Evolutionary conservation across 2,797 vertebrate species (phyloP).

Genomic region (Apogon hyalosoma): DNA sequence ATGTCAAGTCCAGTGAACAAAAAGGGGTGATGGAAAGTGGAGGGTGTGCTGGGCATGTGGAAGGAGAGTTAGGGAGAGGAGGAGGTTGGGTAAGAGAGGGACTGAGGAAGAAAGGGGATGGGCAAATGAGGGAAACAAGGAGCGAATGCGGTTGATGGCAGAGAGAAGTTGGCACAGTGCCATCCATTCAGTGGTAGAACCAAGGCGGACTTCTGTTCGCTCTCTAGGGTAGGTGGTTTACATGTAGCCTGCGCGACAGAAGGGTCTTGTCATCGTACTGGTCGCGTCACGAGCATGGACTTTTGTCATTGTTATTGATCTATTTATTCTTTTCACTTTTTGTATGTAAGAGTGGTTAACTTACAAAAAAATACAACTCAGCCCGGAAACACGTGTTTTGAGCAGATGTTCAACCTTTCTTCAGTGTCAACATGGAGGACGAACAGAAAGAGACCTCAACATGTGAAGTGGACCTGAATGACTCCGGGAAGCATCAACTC

Average conservation of each 20-base stretch:
- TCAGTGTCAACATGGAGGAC: slow-evolving; percentile 47
- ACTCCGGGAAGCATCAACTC: slow-evolving; percentile 28
- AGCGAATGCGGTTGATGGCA: slow-evolving; percentile 97
- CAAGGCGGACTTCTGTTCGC: slow-evolving; percentile 89
- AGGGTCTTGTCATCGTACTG: slow-evolving; percentile 76
- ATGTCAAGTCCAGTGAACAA: slow-evolving; percentile 92
- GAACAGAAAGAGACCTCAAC: slow-evolving; percentile 42
- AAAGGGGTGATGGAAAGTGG: slow-evolving; percentile 81
- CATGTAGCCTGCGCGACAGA: slow-evolving; percentile 85
- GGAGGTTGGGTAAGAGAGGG: slow-evolving; percentile 83
- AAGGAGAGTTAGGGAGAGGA: slow-evolving; percentile 73
- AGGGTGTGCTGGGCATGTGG: slow-evolving; percentile 71
- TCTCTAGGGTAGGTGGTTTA: slow-evolving; percentile 89
- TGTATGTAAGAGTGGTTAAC: slow-evolving; percentile 18
- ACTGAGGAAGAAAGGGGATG: slow-evolving; percentile 88
- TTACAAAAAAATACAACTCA: slow-evolving; percentile 42
- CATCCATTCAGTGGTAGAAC: slow-evolving; percentile 99
- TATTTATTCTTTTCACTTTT: slow-evolving; percentile 24
- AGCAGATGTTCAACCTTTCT: slow-evolving; percentile 35
- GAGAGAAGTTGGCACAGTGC: slow-evolving; percentile 97
- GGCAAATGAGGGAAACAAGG: slow-evolving; percentile 92
- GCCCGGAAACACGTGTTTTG: slow-evolving; percentile 36
- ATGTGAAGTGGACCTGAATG: slow-evolving; percentile 20
- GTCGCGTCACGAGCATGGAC: slow-evolving; percentile 39
- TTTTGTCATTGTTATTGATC: slow-evolving; percentile 15